Evolutionary conservation across 1,140 invertebrate genomes (phyloP).

Genomic region (Homarus americanus): DNA sequence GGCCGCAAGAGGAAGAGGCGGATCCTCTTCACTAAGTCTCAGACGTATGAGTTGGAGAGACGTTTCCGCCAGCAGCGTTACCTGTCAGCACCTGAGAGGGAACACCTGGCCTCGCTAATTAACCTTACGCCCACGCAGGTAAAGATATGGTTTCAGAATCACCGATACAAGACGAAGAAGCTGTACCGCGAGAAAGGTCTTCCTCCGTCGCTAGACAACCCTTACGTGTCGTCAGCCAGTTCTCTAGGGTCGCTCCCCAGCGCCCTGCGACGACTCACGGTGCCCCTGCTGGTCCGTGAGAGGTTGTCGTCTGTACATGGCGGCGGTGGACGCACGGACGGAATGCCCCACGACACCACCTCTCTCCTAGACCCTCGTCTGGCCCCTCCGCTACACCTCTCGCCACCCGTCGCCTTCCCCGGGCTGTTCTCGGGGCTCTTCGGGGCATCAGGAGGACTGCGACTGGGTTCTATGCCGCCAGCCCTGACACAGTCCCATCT

Average conservation of each 20-base stretch:
- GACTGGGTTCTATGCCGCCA: constrained; percentile 55
- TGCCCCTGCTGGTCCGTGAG: constrained; percentile 60
- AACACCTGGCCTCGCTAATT: constrained; percentile 95
- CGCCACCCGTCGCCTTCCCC: constrained; percentile 49
- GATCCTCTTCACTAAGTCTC: constrained; percentile 60
- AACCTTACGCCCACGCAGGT: constrained; percentile 83
- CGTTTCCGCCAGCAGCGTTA: constrained; percentile 97
- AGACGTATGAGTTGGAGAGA: constrained; percentile 78
- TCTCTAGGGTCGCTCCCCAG: constrained; percentile 38
- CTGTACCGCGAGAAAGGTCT: constrained; percentile 71
- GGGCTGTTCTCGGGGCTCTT: constrained; percentile 57
- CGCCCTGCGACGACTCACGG: constrained; percentile 51
- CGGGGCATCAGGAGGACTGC: constrained; percentile 42
- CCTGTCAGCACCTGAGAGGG: constrained; percentile 95
- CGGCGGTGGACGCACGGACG: constrained; percentile 14
- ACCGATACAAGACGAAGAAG: constrained; percentile 96
- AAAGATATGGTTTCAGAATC: constrained; percentile 97
- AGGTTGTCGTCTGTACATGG: constrained; percentile 30
- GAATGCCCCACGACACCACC: constrained; percentile 30
- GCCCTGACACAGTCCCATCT: constrained; percentile 25
- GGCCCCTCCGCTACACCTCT: constrained; percentile 34
- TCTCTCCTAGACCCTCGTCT: constrained; percentile 42
- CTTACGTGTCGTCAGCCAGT: constrained; percentile 9
- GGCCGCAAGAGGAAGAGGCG: constrained; percentile 58
- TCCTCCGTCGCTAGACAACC: constrained; percentile 18